Evolutionary conservation across 2,113 vertebrate species (phyloP), one percentile per base, ranked within the genome.

Genomic region (Xiphophorus couchianus): DNA sequence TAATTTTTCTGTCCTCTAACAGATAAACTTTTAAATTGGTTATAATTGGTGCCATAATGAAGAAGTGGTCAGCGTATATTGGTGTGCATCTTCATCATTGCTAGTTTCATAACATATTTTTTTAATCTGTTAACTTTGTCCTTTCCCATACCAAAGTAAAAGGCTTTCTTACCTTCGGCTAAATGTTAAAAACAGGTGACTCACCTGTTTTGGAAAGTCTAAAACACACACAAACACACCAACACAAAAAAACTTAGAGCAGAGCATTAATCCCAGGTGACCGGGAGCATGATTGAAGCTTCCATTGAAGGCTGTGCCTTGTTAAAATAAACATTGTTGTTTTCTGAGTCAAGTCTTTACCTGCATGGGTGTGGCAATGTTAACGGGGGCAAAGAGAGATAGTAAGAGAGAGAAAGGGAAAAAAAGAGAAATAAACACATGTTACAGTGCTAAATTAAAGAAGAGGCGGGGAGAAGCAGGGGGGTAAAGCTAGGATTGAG

Each of bases 181-280:
- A 54, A 63, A 73, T 15, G 19, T 19, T n/a, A 22, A 71, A 83
- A 86, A 85, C 83, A 85, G 86, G 90, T 94, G 93, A 93, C 83
- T 93, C 93, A 92, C 83, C 81, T 93, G 88, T 90, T 94, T 88
- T 91, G 80, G 73, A 90, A 91, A 91, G 58, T 80, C 30, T 1
- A 30, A 62, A 71, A 69, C 33, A 17, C 58, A 78, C 28, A 70
- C 19, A 64, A 17, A 64, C 30, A 64, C 30, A 64, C 30, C 30
- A 30, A 12, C 63, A 66, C 63, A 66, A 30, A 39, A 65, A 5
- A 48, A 66, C 31, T 4, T 27, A 78, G 84, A 89, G 79, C 69
- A 27, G 63, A 83, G 10, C 74, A 10, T 28, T 88, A 82, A 88
- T 91, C 88, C 87, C 75, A 65, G 58, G 58, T 86, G 89, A 86